Evolutionary conservation across 37 sponge, comb jelly and placozoan genomes (phyloP).

Genomic region (Tethya wilhelma): DNA sequence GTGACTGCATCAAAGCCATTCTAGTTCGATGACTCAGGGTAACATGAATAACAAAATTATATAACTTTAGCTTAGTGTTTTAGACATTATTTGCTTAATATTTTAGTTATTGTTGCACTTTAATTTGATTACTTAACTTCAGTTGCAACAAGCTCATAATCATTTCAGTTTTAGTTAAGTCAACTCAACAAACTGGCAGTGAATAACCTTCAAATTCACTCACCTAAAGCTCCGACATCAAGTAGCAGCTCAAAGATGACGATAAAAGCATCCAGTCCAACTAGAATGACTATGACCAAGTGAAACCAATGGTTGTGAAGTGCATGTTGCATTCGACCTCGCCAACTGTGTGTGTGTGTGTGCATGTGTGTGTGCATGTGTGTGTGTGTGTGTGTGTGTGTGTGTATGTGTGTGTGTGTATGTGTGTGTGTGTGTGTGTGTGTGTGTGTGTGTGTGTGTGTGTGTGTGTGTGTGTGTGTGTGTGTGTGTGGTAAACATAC

Average conservation of each 20-base stretch:
- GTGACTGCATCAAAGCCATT: too few relatives aligned
- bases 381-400: neutral
- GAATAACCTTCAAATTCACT: too few relatives aligned
- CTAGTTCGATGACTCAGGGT: too few relatives aligned
- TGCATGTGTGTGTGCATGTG: neutral
- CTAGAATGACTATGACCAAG: constrained; percentile 68
- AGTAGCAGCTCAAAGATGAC: constrained; percentile 88
- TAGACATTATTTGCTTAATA: neutral
- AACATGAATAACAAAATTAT: too few relatives aligned
- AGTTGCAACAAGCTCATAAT: neutral
- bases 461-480: constrained; percentile 9
- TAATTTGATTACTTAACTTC: neutral
- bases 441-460: neutral
- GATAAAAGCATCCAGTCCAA: constrained; percentile 80
- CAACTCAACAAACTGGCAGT: too few relatives aligned
- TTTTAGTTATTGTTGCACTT: neutral
- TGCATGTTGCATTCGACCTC: constrained; percentile 77
- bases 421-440: constrained; percentile 2
- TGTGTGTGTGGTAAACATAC: neutral
- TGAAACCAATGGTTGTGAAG: constrained; percentile 77
- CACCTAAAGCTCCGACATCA: constrained; percentile 86
- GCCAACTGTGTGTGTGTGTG: constrained; percentile 56
- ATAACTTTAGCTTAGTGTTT: too few relatives aligned
- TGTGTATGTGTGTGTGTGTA: neutral
- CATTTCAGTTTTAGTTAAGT: neutral